These are phyloP conservation scores for Gallinago solitaria DNA, from an alignment of 2,797 vertebrate genomes.

Conservation along the genomic window DNA sequence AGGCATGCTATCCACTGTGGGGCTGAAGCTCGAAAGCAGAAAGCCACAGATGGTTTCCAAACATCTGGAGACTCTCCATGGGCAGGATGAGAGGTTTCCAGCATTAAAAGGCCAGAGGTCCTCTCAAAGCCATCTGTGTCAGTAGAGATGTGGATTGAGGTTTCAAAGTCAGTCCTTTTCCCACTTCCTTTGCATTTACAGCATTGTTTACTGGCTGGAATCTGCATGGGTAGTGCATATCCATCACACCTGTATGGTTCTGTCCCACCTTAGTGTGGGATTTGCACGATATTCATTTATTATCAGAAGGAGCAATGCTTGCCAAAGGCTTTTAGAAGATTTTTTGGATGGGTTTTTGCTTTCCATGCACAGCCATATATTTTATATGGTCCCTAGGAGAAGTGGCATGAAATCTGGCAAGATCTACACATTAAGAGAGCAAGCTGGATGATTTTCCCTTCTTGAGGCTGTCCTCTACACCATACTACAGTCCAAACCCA, in stretches of 20 bases:
- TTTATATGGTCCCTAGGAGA: neutral
- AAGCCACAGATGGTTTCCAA: neutral
- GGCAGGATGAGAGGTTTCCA: neutral
- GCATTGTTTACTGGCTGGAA: neutral
- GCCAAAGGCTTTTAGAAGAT: neutral
- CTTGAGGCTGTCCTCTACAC: neutral
- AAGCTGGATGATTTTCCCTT: neutral
- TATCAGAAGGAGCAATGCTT: neutral
- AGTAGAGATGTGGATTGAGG: neutral
- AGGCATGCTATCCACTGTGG: neutral
- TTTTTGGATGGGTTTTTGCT: neutral
- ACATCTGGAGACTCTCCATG: neutral
- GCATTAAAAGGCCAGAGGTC: neutral
- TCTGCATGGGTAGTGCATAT: neutral
- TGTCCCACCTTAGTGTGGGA: neutral
- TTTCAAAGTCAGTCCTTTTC: neutral
- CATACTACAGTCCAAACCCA: neutral
- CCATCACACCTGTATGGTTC: neutral
- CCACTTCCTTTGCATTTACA: neutral
- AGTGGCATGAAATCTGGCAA: neutral
- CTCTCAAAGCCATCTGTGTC: neutral
- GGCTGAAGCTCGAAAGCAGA: neutral
- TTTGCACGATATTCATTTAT: neutral
- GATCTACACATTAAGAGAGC: neutral
- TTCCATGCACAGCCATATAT: neutral